Percentiles rank a stretch among this genome's conserved stretches.
Conservation (phyloP, 2,113 vertebrate genomes). For the Passer montanus region DNA sequence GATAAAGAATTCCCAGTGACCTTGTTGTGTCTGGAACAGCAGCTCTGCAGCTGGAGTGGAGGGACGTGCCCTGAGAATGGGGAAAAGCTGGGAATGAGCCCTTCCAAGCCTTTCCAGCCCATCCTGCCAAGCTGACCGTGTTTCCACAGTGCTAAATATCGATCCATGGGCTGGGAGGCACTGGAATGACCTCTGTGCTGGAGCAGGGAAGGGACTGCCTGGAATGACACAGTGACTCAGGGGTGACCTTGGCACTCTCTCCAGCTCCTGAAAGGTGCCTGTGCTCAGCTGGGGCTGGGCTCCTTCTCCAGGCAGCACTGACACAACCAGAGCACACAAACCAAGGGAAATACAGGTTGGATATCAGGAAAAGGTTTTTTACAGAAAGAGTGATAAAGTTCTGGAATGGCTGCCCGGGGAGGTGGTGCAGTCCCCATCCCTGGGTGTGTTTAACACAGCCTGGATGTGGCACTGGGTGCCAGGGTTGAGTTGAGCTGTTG, state of each 20-base stretch:
- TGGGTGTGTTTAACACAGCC: not conserved
- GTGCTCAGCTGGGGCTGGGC: not conserved
- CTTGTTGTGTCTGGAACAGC: not conserved
- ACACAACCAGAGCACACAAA: not conserved
- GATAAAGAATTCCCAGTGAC: not conserved
- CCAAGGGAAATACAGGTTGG: not conserved
- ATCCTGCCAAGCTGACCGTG: not conserved
- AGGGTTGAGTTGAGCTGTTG: not conserved
- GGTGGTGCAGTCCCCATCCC: not conserved
- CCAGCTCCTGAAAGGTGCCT: not conserved
- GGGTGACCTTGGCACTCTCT: not conserved
- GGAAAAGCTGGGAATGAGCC: not conserved
- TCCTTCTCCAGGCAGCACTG: not conserved
- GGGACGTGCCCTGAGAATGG: rapidly evolving
- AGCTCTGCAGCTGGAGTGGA: not conserved
- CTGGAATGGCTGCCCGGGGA: not conserved
- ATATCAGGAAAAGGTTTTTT: not conserved
- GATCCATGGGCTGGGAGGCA: not conserved
- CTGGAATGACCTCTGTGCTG: not conserved
- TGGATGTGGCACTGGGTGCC: not conserved
- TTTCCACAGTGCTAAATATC: not conserved
- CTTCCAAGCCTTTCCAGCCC: not conserved
- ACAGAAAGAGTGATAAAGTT: not conserved
- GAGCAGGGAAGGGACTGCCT: not conserved
- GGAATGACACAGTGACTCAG: rapidly evolving